Evolutionary conservation across 2,113 vertebrate genomes (phyloP).

Genomic region (Corythornis vintsioides): DNA sequence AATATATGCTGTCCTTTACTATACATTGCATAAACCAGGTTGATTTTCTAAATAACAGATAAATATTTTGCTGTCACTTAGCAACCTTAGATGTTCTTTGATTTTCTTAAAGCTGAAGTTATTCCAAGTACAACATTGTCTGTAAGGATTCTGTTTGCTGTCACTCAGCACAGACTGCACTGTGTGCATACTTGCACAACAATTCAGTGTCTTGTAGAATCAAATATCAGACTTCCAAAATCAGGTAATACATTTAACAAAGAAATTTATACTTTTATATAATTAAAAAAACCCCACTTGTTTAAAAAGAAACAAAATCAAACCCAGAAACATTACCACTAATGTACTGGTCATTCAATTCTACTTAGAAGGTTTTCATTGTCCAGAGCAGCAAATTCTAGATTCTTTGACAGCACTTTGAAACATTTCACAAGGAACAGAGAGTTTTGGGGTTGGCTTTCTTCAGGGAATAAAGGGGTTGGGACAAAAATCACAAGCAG

Average conservation of each 20-base stretch:
- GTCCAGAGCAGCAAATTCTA: background rate
- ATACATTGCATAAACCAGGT: background rate
- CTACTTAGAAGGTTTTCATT: background rate
- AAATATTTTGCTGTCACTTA: slow-evolving; percentile 65
- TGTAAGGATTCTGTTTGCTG: slow-evolving; percentile 18
- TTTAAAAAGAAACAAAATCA: background rate
- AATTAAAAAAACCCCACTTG: background rate
- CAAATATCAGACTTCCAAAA: background rate
- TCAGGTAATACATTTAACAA: background rate
- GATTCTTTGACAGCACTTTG: background rate
- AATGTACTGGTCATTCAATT: background rate
- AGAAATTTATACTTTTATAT: background rate
- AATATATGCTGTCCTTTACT: slow-evolving; percentile 34
- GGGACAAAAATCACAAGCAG: background rate
- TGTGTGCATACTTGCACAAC: background rate
- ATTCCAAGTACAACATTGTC: slow-evolving; percentile 20
- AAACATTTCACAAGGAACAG: background rate
- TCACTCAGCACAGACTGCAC: background rate
- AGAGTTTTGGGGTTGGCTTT: background rate
- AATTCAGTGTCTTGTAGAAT: background rate
- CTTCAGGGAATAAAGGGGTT: background rate
- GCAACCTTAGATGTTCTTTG: slow-evolving; percentile 34
- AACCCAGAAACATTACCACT: background rate
- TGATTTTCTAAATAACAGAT: background rate
- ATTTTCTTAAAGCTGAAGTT: slow-evolving; percentile 40